Conservation (phyloP, 1,140 invertebrate genomes). For the Lanistes nyassanus region DNA sequence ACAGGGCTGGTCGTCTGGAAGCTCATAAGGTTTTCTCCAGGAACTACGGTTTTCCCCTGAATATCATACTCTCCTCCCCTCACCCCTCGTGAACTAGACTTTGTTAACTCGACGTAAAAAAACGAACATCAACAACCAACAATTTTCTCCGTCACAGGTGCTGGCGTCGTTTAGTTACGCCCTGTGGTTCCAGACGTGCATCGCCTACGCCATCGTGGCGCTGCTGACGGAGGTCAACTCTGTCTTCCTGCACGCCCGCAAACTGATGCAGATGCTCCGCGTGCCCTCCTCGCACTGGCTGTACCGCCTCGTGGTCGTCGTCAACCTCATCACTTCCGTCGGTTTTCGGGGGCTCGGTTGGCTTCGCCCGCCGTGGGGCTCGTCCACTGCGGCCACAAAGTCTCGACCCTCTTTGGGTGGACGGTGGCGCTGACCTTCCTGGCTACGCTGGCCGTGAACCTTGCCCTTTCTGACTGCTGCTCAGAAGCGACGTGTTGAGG, state of each 20-base stretch:
- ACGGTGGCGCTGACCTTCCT: slow-evolving; percentile 40
- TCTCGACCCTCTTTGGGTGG: slow-evolving; percentile 34
- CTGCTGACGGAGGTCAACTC: slow-evolving; percentile 59
- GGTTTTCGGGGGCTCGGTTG: slow-evolving; percentile 45
- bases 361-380: slow-evolving; percentile 45
- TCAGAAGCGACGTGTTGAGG: slow-evolving; percentile 53
- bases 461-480: slow-evolving; percentile 52
- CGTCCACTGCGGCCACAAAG: slow-evolving; percentile 27
- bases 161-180: slow-evolving; percentile 56
- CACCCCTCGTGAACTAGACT: no score
- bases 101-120: no score
- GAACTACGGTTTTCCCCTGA: no score
- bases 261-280: slow-evolving; percentile 55
- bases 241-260: slow-evolving; percentile 59
- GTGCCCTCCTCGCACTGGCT: slow-evolving; percentile 44
- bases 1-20: no score
- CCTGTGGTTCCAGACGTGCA: slow-evolving; percentile 40
- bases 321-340: slow-evolving; percentile 52
- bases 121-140: no score
- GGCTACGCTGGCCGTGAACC: slow-evolving; percentile 53
- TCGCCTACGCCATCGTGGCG: slow-evolving; percentile 53
- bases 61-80: no score
- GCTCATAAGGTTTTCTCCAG: no score
- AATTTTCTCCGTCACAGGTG: slow-evolving; percentile 53
- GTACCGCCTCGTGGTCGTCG: slow-evolving; percentile 39